Evolutionary conservation across 2,888 invertebrate genomes (phyloP), one percentile per base, ranked within the genome.

Genomic region (Griposia aprilina): DNA sequence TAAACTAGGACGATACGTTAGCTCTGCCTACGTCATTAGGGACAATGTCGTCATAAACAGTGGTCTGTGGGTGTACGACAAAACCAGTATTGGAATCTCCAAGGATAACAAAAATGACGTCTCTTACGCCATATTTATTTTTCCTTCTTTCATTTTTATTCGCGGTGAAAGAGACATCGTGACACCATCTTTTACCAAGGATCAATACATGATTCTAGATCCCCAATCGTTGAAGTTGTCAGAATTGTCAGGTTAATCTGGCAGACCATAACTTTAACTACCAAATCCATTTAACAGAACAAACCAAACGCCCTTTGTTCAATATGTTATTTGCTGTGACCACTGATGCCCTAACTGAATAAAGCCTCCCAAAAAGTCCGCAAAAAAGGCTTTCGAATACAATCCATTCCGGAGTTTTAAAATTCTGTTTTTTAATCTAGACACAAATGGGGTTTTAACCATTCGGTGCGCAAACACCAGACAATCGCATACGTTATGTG

Each of bases 401-500:
- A 80, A 86, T 88, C 78, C 86, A 84, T 83, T 80, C 74, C 50
- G 60, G 50, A 67, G 59, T 79, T 83, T 81, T 59, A 81, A 81
- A 87, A 80, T 80, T 82, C 83, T 63, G 78, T 76, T 79, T 88
- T 88, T 88, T 85, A 89, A 89, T 89, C 84, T 78, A 84, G 82
- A 80, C 83, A 81, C 81, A 88, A 88, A 87, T 89, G 83, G 80
- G 73, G 83, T 88, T 88, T 87, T 87, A 89, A 83, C 80, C 79
- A 82, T 78, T 81, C 80, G 41, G 74, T 82, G 52, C 65, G 82
- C 85, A 87, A 87, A 88, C 82, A 84, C 72, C 81, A 76, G 76
- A 85, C 87, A 87, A 86, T 83, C 80, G 74, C 83, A 85, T 81
- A 81, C 59, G 83, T 83, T 84, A 77, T 82, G 74, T 78, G 72